Percentiles rank a stretch among this genome's conserved stretches.
Evolutionary conservation across 2,888 invertebrate species (phyloP).

Genomic region (Venusia cambrica): DNA sequence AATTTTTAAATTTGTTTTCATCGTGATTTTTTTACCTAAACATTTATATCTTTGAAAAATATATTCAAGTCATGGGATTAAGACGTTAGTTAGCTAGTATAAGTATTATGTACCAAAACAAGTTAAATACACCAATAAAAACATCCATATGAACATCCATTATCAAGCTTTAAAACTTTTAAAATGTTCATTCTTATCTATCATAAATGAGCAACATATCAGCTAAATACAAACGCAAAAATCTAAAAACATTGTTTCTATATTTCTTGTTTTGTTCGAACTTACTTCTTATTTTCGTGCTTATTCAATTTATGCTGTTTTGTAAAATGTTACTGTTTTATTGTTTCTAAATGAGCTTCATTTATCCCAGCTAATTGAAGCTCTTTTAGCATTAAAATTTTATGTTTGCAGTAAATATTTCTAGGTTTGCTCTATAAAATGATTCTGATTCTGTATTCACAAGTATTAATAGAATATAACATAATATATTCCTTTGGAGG

Average conservation of each 20-base stretch:
- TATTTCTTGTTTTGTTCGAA: conserved; percentile 3
- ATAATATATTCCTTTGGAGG: too few relatives aligned
- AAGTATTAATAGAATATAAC: too few relatives aligned
- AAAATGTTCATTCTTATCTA: conserved; percentile 2
- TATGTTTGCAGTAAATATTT: too few relatives aligned
- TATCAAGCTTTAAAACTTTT: conserved; percentile 6
- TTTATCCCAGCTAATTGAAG: conserved; percentile 73
- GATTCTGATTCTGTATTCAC: too few relatives aligned
- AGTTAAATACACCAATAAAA: conserved; percentile 2
- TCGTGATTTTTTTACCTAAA: conserved; percentile 2
- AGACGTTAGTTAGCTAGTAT: neutral
- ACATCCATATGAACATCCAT: too few relatives aligned
- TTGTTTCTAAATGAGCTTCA: conserved; percentile 63
- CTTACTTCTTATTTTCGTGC: conserved; percentile 1
- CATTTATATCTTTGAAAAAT: neutral
- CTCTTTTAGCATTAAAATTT: conserved; percentile 54
- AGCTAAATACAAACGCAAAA: too few relatives aligned
- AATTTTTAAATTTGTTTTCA: too few relatives aligned
- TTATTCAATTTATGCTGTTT: conserved; percentile 15
- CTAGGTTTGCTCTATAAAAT: too few relatives aligned
- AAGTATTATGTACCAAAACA: neutral
- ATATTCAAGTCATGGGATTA: neutral
- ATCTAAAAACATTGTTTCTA: too few relatives aligned
- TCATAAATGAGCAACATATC: conserved; percentile 15
- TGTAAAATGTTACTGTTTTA: too few relatives aligned